Evolutionary conservation across 2,113 vertebrate species (phyloP).

Genomic region (Nanorana parkeri): DNA sequence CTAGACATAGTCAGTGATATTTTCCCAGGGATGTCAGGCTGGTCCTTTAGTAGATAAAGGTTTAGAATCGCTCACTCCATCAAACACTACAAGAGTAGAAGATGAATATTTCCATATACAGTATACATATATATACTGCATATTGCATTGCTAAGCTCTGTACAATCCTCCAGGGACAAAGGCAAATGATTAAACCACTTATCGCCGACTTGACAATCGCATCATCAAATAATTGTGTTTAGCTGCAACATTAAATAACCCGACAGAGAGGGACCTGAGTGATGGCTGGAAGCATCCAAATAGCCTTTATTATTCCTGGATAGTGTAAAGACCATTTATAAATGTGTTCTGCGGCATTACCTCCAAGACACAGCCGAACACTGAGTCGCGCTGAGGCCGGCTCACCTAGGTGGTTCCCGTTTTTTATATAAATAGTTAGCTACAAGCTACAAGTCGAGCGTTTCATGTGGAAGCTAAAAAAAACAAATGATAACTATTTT

Average conservation of each 20-base stretch:
- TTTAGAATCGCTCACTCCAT: conserved; percentile 1
- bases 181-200: conserved; percentile 63
- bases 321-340: conserved; percentile 11
- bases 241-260: conserved; percentile 19
- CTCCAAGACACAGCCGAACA: conserved; percentile 26
- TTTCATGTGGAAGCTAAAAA: background rate
- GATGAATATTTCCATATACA: background rate
- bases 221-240: conserved; percentile 11
- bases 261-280: background rate
- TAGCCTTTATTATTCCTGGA: conserved; percentile 9
- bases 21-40: background rate
- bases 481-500: too few species aligned
- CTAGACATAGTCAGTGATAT: background rate
- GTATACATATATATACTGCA: conserved; percentile 9
- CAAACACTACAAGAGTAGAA: background rate
- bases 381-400: background rate
- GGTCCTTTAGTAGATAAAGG: background rate
- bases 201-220: conserved; percentile 17
- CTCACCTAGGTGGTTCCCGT: background rate
- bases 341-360: conserved; percentile 35
- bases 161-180: conserved; percentile 61
- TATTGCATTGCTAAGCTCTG: background rate
- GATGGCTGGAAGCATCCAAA: conserved; percentile 23
- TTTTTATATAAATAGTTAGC: background rate
- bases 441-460: background rate